A percentile compares a stretch with the other conserved stretches of the same genome.
phyloP scores from a whole-genome alignment of 2,113 vertebrate species.

The Zosterops japonicus region DNA sequence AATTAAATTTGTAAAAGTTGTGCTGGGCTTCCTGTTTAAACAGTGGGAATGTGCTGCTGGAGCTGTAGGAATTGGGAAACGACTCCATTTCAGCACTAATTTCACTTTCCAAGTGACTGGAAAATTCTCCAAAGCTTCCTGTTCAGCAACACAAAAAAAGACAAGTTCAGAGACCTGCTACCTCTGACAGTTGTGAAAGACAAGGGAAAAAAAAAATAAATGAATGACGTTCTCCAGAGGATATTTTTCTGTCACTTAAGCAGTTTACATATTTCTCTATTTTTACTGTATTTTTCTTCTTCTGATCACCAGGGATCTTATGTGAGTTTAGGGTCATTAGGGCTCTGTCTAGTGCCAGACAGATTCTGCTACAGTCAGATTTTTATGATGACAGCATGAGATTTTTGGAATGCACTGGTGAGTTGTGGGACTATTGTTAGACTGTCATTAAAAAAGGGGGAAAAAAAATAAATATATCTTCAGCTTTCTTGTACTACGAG shows the following conservation, averaged over 20 bases:
- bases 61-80: neutral
- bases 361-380: constrained; percentile 67
- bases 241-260: constrained; percentile 81
- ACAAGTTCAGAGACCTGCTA: constrained; percentile 67
- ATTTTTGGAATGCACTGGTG: constrained; percentile 78
- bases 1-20: neutral
- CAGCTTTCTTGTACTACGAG: neutral
- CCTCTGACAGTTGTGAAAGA: constrained; percentile 72
- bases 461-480: neutral
- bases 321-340: constrained; percentile 74
- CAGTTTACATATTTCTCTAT: constrained; percentile 74
- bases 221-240: constrained; percentile 77
- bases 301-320: constrained; percentile 72
- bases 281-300: constrained; percentile 67
- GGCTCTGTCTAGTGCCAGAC: constrained; percentile 69
- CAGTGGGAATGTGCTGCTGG: neutral
- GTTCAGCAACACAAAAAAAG: constrained; percentile 65
- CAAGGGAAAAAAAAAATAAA: constrained; percentile 39
- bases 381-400: constrained; percentile 80
- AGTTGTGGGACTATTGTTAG: constrained; percentile 66
- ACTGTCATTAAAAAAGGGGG: constrained; percentile 42
- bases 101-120: constrained; percentile 47
- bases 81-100: constrained; percentile 11
- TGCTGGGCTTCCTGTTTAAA: neutral
- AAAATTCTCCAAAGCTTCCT: constrained; percentile 57